Conservation (phyloP, 2,888 invertebrate species). For the Alitta virens region DNA sequence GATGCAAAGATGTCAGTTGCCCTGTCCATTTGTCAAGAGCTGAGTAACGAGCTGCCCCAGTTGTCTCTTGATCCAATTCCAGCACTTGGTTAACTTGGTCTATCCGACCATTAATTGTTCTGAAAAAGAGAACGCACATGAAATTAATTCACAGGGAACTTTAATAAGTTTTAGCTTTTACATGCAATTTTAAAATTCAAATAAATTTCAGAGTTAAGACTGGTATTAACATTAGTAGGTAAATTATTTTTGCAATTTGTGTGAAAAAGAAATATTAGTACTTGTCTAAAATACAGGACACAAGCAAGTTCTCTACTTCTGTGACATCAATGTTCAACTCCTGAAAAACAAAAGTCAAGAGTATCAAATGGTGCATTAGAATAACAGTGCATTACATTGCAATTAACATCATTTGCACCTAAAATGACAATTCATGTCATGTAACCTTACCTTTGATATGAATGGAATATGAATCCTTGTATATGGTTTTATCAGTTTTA, state of each 20-base stretch:
- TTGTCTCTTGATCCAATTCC: constrained; percentile 68
- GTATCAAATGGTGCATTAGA: background rate
- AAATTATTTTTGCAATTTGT: too few relatives aligned
- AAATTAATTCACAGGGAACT: background rate
- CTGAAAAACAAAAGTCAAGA: constrained; percentile 32
- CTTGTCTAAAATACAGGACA: constrained; percentile 97
- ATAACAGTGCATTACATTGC: background rate
- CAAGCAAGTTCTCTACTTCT: constrained; percentile 93
- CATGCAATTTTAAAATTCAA: background rate
- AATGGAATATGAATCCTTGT: constrained; percentile 97
- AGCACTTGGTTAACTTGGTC: constrained; percentile 90
- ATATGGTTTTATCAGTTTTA: constrained; percentile 95
- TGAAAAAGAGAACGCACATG: constrained; percentile 35
- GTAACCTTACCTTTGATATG: constrained; percentile 71
- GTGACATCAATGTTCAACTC: constrained; percentile 58
- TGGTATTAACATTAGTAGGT: too few relatives aligned
- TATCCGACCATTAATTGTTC: constrained; percentile 62
- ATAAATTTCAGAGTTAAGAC: too few relatives aligned
- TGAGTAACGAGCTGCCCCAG: constrained; percentile 81
- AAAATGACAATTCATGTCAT: background rate
- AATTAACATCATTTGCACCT: background rate
- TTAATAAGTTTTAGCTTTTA: too few relatives aligned
- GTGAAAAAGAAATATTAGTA: too few relatives aligned
- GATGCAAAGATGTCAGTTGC: constrained; percentile 83
- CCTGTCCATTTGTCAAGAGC: constrained; percentile 95